Base-by-base conservation (phyloP, 2,888 invertebrate genomes). In the Thymelicus sylvestris region DNA sequence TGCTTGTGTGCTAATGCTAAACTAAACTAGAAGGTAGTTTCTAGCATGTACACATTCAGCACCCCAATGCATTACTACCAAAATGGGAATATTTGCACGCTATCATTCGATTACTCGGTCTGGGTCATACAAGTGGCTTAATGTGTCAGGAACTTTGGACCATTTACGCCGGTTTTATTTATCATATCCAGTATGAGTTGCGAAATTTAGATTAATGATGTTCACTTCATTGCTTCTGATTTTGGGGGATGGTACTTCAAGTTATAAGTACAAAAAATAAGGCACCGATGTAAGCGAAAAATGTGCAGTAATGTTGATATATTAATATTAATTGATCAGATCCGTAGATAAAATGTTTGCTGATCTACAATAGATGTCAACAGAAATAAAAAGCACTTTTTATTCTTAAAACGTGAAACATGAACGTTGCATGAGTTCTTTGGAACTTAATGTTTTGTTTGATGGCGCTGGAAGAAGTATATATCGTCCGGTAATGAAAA, bases 191-290 rank as follows among this genome's bases (percentile, higher is more conserved):
- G 72, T 77, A 75, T 81, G 83, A 83, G 75, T 82, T 73, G 79
- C 80, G 71, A 78, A 81, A 85, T 83, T 84, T 80, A 86, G 87
- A 91, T 90, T 86, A 86, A 91, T 89, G 89, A 86, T 84, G 62
- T 66, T 71, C 71, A 62, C 62, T 55, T 65, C 70, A 65, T 65
- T 65, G 65, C 15, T 44, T 52, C 41, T 48, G 70, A 59, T 65
- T 24, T 41, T 60, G 64, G 71, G 66, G 74, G 72, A 73, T 67
- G 41, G 62, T n/a, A 60, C 50, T 67, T 47, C 62, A 15, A 61
- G 24, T 50, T 19, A 38, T 55, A 62, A 38, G 38, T 71, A 62
- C 63, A 65, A 66, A 63, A 71, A 65, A 60, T 44, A 62, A 55
- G 6, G 59, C 55, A 38, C 44, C n/a, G 47, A 69, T 63, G 19